These are phyloP conservation scores for Beroe forskalii DNA, from an alignment of 37 sponge, comb jelly and placozoan genomes.

Conservation along the genomic window DNA sequence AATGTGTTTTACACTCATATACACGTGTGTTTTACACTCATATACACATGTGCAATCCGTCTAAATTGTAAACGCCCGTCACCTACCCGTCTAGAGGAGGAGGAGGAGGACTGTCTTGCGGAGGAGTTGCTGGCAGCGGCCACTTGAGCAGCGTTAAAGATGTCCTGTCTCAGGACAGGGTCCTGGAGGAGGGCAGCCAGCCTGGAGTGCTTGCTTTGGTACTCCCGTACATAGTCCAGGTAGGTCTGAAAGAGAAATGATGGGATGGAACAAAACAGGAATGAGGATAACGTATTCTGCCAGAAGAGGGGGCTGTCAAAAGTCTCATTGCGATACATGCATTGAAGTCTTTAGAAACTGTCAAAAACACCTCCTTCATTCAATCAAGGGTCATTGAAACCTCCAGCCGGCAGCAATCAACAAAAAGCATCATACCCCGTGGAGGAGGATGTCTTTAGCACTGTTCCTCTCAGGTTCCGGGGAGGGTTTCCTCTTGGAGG, in stretches of 20 bases:
- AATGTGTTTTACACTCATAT: too few relatives aligned
- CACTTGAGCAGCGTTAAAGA: constrained; percentile 57
- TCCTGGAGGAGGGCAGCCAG: constrained; percentile 50
- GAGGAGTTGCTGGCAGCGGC: constrained; percentile 28
- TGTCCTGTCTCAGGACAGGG: constrained; percentile 45
- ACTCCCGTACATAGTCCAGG: constrained; percentile 59
- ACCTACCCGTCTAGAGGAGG: not conserved
- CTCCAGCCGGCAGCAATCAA: too few relatives aligned
- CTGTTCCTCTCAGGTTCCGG: not conserved
- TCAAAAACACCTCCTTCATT: too few relatives aligned
- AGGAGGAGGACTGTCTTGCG: not conserved
- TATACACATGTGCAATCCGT: too few relatives aligned
- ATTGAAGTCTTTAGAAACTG: too few relatives aligned
- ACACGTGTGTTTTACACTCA: too few relatives aligned
- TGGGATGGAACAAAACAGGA: too few relatives aligned
- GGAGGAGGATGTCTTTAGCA: constrained; percentile 59
- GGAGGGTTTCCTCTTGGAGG: not conserved
- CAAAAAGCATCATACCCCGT: constrained; percentile 30
- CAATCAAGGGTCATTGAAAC: too few relatives aligned
- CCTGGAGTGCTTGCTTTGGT: constrained; percentile 47
- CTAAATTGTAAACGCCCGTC: too few relatives aligned
- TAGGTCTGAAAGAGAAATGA: constrained; percentile 24
- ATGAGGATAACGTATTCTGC: too few relatives aligned
- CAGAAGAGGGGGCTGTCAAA: too few relatives aligned
- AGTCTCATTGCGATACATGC: too few relatives aligned